Evolutionary conservation across 2,797 vertebrate genomes (phyloP), one percentile per base, ranked within the genome.

Genomic region (Spinus olivaceus): DNA sequence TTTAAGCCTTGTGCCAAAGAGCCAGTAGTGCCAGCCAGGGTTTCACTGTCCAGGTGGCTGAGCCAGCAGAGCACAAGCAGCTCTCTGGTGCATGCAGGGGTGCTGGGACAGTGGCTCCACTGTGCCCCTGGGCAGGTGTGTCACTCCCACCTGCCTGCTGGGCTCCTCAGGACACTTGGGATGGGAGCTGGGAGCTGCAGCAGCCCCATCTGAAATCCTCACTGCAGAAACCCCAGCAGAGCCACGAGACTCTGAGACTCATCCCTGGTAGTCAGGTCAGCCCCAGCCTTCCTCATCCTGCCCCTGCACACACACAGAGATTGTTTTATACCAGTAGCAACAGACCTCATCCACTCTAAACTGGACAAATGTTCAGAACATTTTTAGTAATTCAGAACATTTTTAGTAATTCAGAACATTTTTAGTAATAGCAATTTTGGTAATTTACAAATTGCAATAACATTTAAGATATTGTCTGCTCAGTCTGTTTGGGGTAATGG

Each of bases 61-160:
- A 94, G 50, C 72, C 84, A 25, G 70, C 23, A 82, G 94, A 87
- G 94, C 94, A 71, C 86, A 92, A 69, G 25, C 53, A 66, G 65
- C 95, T 95, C 94, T 94, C 92, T 84, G 95, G 96, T 96, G 27
- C 49, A 51, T 83, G 88, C 80, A 94, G 71, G 72, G 93, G 89
- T 65, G 60, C 74, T 51, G 83, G 64, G 70, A 93, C 92, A 95
- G 41, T 85, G 82, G 92, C 79, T 83, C 79, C 59, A 92, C 90
- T 95, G 95, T 96, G 86, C 77, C n/a, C 77, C 30, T 96, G 90
- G 73, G 88, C 93, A 96, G 96, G 95, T 88, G 90, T 95, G 95
- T 96, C 86, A 0, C 88, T 95, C 90, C 94, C 93, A 93, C 95
- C 96, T 95, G 96, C 86, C 94, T 96, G 94, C 92, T 96, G 92